Evolutionary conservation across 2,888 invertebrate species (phyloP).

Genomic region (Phortica magna): DNA sequence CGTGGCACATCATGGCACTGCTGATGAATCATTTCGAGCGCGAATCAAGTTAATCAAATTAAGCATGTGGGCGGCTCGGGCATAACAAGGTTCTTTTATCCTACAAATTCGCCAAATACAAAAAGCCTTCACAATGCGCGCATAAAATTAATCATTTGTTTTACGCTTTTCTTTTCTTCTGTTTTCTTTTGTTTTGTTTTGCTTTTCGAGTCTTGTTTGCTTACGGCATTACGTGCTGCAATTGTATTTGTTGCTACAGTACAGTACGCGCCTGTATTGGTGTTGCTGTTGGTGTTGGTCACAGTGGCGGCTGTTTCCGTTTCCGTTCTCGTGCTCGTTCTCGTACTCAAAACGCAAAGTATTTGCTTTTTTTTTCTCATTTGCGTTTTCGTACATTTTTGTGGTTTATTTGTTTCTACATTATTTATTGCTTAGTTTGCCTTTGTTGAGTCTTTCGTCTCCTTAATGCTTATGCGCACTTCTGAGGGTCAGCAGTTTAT

Average conservation of each 20-base stretch:
- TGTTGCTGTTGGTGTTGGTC: conserved; percentile 19
- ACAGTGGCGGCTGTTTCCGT: conserved; percentile 19
- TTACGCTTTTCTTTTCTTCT: conserved; percentile 35
- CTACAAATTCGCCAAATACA: background rate
- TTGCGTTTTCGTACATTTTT: background rate
- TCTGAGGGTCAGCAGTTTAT: conserved; percentile 19
- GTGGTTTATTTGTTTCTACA: conserved; percentile 41
- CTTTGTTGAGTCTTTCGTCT: conserved; percentile 24
- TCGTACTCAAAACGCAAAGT: conserved; percentile 1
- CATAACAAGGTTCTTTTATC: conserved; percentile 12
- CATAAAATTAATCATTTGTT: conserved; percentile 67
- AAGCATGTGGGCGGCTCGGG: conserved; percentile 50
- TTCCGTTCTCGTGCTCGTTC: background rate
- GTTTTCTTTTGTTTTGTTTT: conserved; percentile 12
- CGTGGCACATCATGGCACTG: conserved; percentile 5
- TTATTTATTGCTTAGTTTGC: conserved; percentile 31
- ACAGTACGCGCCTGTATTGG: background rate
- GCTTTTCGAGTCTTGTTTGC: background rate
- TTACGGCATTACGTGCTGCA: background rate
- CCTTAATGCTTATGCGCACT: background rate
- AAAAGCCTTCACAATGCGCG: conserved; percentile 28
- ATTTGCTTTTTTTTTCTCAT: conserved; percentile 3
- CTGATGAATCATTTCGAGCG: conserved; percentile 7
- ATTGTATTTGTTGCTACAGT: background rate
- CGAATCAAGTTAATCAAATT: conserved; percentile 63